These are phyloP conservation scores for Tachina lurida DNA, from an alignment of 2,888 invertebrate genomes.

Conservation along the genomic window DNA sequence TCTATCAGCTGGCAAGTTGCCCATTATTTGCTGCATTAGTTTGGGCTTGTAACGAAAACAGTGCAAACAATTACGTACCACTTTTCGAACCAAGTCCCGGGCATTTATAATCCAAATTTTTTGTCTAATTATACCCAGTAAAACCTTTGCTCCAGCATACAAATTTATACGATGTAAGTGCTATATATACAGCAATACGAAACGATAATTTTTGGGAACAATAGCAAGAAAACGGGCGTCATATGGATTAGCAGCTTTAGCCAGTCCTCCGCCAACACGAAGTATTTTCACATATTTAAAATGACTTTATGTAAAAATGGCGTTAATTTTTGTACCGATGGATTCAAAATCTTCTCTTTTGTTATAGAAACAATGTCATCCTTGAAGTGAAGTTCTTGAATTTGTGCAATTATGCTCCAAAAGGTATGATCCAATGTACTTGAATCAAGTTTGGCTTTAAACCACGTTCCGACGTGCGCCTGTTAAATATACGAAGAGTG, in stretches of 20 bases:
- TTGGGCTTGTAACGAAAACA: not conserved
- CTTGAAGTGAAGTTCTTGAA: not conserved
- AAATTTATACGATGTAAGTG: not conserved
- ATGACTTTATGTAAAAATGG: too few species aligned
- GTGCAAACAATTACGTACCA: not conserved
- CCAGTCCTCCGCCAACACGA: too few species aligned
- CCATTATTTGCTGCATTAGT: not conserved
- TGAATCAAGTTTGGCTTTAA: not conserved
- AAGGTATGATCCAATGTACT: not conserved
- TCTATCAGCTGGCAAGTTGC: not conserved
- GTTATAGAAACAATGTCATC: too few species aligned
- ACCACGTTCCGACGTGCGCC: constrained; percentile 1
- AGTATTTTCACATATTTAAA: too few species aligned
- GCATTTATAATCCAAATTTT: too few species aligned
- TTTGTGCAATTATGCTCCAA: constrained; percentile 15
- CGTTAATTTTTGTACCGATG: too few species aligned
- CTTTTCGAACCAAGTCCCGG: not conserved
- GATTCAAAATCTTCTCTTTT: too few species aligned
- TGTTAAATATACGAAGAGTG: constrained; percentile 39
- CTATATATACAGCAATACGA: not conserved
- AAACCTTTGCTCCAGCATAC: not conserved
- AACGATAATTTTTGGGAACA: not conserved
- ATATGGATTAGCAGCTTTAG: too few species aligned
- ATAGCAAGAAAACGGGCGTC: too few species aligned
- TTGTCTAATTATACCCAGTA: too few species aligned